A percentile compares a stretch with the other conserved stretches of the same genome.
Conservation (phyloP, 1,140 invertebrate genomes). For the Ips nitidus region DNA sequence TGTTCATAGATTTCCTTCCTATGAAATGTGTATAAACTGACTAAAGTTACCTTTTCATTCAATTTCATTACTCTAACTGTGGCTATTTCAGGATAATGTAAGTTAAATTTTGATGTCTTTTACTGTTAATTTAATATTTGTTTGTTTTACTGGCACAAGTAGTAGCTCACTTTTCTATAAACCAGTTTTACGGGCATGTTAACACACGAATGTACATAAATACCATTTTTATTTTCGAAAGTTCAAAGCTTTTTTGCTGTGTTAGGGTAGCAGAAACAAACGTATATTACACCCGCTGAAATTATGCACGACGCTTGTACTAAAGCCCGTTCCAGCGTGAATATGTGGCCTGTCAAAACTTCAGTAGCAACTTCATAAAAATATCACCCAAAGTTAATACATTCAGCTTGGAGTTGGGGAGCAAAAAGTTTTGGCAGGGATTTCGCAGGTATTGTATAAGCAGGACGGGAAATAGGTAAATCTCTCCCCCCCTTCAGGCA, state of each 20-base stretch:
- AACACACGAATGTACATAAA: background rate
- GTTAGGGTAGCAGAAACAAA: background rate
- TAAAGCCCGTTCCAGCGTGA: background rate
- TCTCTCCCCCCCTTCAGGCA: background rate
- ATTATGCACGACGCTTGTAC: background rate
- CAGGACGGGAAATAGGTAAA: background rate
- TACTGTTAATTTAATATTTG: too few species aligned
- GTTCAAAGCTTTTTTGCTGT: background rate
- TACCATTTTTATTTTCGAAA: background rate
- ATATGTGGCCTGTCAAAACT: conserved; percentile 1
- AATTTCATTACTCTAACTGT: too few species aligned
- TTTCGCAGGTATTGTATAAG: background rate
- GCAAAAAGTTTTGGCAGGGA: background rate
- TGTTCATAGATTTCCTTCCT: too few species aligned
- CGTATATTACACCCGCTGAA: background rate
- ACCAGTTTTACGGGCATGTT: too few species aligned
- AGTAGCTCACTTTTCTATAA: background rate
- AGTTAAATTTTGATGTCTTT: too few species aligned
- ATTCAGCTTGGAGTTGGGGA: background rate
- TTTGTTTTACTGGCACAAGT: background rate
- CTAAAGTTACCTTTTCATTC: too few species aligned
- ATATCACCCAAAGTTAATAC: background rate
- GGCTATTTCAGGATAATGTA: too few species aligned
- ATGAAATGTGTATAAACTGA: too few species aligned
- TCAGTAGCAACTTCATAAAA: conserved; percentile 2